These are phyloP conservation scores for Caretta caretta DNA, from an alignment of 2,113 vertebrate species.

Conservation along the genomic window DNA sequence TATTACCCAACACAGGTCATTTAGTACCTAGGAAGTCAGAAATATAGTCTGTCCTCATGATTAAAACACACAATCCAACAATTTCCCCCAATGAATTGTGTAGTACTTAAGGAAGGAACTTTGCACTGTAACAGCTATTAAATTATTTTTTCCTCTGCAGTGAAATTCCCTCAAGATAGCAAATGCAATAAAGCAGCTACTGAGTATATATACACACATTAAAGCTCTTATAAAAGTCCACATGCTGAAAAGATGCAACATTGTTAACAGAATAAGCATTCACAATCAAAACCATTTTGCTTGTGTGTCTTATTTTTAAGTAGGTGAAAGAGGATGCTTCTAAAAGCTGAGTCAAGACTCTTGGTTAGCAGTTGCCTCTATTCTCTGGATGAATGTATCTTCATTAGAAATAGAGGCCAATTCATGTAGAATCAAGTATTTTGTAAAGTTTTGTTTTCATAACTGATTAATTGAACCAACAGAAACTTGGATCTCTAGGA, in stretches of 20 bases:
- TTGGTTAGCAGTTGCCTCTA: neutral
- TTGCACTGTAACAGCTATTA: neutral
- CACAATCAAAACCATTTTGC: neutral
- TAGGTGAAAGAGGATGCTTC: neutral
- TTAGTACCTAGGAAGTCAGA: neutral
- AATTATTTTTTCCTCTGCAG: neutral
- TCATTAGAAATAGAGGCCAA: neutral
- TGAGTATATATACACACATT: neutral
- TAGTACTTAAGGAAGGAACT: neutral
- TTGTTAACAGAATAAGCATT: neutral
- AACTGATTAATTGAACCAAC: neutral
- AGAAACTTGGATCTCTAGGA: rapidly evolving
- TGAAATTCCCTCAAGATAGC: neutral
- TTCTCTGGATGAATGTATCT: neutral
- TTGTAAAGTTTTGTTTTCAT: neutral
- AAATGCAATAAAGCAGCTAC: neutral
- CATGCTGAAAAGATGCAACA: neutral
- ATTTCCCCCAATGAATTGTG: neutral
- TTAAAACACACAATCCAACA: neutral
- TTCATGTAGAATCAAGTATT: neutral
- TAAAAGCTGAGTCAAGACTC: neutral
- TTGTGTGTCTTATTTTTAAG: slow-evolving; percentile 5
- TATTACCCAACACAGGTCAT: rapidly evolving
- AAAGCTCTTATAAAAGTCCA: neutral
- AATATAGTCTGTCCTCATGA: neutral